Evolutionary conservation across 2,797 vertebrate species (phyloP), one percentile per base, ranked within the genome.

Genomic region (Propithecus deckenii): DNA sequence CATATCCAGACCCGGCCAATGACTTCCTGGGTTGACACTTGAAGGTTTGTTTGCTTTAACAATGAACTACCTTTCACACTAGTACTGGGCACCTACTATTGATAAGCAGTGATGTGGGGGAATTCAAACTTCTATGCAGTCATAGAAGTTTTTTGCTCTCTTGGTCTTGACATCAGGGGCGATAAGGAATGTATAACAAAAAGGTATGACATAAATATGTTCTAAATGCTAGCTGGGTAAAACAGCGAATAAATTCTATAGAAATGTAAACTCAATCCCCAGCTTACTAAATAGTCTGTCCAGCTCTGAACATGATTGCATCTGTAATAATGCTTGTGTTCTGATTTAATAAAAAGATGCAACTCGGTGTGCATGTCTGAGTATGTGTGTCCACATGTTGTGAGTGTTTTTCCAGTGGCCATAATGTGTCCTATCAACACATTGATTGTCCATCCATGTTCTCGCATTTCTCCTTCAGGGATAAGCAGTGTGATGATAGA

Each of bases 281-380:
- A 79, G 57, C 13, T 48, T 84, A 57, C 57, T 22, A 17, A 23
- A 28, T 50, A 13, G 84, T 59, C 52, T 79, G 69, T 89, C 74
- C 83, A 65, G n/a, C 78, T 98, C 93, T 97, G 88, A 92, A 94
- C 83, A 59, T 81, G 74, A 86, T 74, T 96, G 96, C 92, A 94
- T 97, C 91, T 97, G 55, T 81, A 63, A 78, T 48, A 28, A 32
- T 43, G 22, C n/a, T 93, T 61, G 75, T 57, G 32, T 80, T 65
- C 91, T 35, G 50, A 55, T 83, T 69, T 95, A 59, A 59, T 85
- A 57, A 78, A 78, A 97, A 90, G 32, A 72, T 22, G 55, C 50
- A 71, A 35, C 84, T 96, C 5, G 0, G 48, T 90, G 69, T 55
- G 25, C 0, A 4, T 57, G 61, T 95, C 96, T 90, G 71, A 88